Base-by-base conservation (phyloP, 2,888 invertebrate species). In the Hydriomena furcata region DNA sequence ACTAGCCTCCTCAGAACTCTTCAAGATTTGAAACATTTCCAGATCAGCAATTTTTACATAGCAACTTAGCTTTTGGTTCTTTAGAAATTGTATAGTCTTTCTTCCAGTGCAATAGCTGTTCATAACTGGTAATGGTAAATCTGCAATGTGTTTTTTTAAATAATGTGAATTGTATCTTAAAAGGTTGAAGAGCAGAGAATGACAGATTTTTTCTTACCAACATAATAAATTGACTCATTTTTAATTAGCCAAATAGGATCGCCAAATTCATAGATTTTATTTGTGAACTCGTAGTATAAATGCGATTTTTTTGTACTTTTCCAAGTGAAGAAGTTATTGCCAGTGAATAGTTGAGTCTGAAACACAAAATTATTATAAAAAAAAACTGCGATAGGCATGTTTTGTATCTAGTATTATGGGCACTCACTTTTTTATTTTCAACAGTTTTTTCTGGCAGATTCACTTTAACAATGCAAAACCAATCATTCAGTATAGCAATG, bases 391-490 rank as follows among this genome's bases (percentile, higher is more conserved):
- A n/a, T n/a, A n/a, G n/a, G n/a, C n/a, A n/a, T n/a, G n/a, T n/a
- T n/a, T n/a, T n/a, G n/a, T n/a, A n/a, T n/a, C n/a, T n/a, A n/a
- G n/a, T n/a, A n/a, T n/a, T n/a, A n/a, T n/a, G n/a, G n/a, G n/a
- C n/a, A 47, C 41, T 53, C 70, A 80, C 84, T 68, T 72, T 68
- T 56, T 65, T 60, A 23, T 55, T 37, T 42, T 69, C 60, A 41
- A 59, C 67, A 23, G 66, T 64, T 56, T 68, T 79, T 24, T 71
- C 70, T 2, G 89, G 88, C 28, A 89, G 65, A 65, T 90, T 90
- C 5, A 71, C 74, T 69, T 85, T 84, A 7, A 73, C 77, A 57
- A 88, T 69, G 64, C 89, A 89, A 66, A 89, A 81, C 46, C 88
- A 63, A 59, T 71, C 74, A 42, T 78, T 71, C 31, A 77, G 57